Evolutionary conservation across 2,797 vertebrate genomes (phyloP).

Genomic region (Myotis daubentonii): DNA sequence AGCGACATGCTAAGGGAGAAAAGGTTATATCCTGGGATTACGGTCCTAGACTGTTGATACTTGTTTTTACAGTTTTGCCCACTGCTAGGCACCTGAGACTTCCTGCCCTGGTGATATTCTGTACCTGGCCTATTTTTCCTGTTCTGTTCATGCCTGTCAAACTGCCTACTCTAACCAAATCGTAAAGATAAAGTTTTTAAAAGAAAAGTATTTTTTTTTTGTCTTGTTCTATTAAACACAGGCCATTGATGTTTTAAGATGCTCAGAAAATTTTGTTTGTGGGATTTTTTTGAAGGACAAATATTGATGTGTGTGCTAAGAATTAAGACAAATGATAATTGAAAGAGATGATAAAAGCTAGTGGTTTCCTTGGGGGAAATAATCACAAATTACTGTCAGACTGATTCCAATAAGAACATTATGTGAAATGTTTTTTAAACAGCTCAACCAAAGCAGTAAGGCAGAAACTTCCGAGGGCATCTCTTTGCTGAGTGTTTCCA

Average conservation of each 20-base stretch:
- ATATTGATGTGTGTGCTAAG: slow-evolving; percentile 32
- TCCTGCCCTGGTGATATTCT: neutral
- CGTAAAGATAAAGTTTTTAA: neutral
- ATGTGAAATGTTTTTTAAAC: slow-evolving; percentile 80
- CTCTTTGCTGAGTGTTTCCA: neutral
- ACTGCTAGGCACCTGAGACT: neutral
- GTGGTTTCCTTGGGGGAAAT: slow-evolving; percentile 68
- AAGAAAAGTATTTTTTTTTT: slow-evolving; percentile 35
- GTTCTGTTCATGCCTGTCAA: neutral
- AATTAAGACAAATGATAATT: slow-evolving; percentile 67
- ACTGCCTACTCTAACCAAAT: neutral
- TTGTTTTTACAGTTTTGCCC: neutral
- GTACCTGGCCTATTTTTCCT: neutral
- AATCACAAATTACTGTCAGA: slow-evolving; percentile 59
- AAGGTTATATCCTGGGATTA: neutral
- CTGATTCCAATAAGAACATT: slow-evolving; percentile 63
- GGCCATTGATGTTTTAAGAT: slow-evolving; percentile 45
- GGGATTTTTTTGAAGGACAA: slow-evolving; percentile 59
- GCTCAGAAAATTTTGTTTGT: slow-evolving; percentile 58
- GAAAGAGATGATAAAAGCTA: slow-evolving; percentile 65
- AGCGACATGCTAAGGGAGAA: neutral
- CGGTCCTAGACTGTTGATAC: neutral
- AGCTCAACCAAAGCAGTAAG: slow-evolving; percentile 44
- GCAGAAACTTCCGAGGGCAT: neutral
- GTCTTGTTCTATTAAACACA: slow-evolving; percentile 34